A percentile compares a stretch with the other conserved stretches of the same genome.
Conservation (phyloP, 2,113 vertebrate genomes). For the Pholis gunnellus region DNA sequence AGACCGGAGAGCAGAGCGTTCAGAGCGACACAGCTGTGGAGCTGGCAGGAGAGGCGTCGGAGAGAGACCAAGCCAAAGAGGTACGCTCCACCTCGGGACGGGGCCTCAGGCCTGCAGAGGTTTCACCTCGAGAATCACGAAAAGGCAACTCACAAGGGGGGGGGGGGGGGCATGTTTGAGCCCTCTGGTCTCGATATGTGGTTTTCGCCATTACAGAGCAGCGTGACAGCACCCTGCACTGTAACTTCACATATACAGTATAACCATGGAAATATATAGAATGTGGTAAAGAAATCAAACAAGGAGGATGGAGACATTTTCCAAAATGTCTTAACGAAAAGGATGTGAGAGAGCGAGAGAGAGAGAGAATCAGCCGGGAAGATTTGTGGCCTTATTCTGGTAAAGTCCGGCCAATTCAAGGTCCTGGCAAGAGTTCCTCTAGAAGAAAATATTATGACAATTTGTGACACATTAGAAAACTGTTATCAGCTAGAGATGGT, state of each 20-base stretch:
- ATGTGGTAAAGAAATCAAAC: not conserved
- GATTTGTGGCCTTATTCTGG: not conserved
- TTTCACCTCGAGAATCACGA: not conserved
- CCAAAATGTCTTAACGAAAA: no score
- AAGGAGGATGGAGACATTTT: not conserved
- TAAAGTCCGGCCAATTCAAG: not conserved
- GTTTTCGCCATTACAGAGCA: not conserved
- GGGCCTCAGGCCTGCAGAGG: not conserved
- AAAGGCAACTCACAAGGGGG: not conserved
- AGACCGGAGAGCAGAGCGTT: conserved; percentile 90
- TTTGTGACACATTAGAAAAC: no score
- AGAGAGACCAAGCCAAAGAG: conserved; percentile 93
- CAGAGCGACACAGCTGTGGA: conserved; percentile 93
- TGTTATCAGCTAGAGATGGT: no score
- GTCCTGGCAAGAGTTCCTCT: not conserved
- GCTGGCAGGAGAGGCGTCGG: conserved; percentile 90
- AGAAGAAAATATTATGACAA: not conserved
- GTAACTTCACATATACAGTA: not conserved
- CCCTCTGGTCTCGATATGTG: not conserved
- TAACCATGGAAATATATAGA: not conserved
- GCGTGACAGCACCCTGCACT: not conserved
- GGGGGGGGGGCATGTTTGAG: not conserved
- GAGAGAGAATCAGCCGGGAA: not conserved
- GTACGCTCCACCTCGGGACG: conserved; percentile 65
- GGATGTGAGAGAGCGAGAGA: no score